A percentile compares a stretch with the other conserved stretches of the same genome.
Evolutionary conservation across 2,888 invertebrate species (phyloP).

Genomic region (Bursaphelenchus okinawaensis): DNA sequence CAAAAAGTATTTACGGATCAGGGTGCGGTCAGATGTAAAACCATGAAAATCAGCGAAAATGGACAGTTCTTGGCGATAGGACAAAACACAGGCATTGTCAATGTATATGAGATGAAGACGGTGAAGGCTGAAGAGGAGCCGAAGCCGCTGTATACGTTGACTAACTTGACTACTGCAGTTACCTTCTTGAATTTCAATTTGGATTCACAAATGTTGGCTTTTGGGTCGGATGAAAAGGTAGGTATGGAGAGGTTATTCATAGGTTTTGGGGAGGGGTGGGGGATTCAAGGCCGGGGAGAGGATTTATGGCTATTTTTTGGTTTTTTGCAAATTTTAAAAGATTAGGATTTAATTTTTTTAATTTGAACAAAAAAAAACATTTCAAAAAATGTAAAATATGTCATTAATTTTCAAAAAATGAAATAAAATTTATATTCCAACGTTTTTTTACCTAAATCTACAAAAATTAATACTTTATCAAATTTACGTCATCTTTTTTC

Average conservation of each 20-base stretch:
- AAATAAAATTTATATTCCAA: too few relatives aligned
- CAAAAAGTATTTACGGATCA: conserved; percentile 25
- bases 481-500: conserved; percentile 7
- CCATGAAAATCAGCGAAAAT: conserved; percentile 16
- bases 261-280: too few relatives aligned
- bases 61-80: conserved; percentile 36
- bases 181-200: conserved; percentile 26
- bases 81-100: conserved; percentile 37
- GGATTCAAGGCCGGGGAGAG: too few relatives aligned
- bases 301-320: too few relatives aligned
- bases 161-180: conserved; percentile 30
- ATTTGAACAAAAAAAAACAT: too few relatives aligned
- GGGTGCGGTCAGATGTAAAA: conserved; percentile 26
- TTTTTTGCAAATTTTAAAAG: too few relatives aligned
- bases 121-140: conserved; percentile 6
- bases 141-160: conserved; percentile 26
- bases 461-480: too few relatives aligned
- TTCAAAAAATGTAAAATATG: too few relatives aligned
- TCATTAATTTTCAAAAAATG: too few relatives aligned
- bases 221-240: conserved; percentile 32
- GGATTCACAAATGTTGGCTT: conserved; percentile 27
- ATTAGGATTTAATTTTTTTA: too few relatives aligned
- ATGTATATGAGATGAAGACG: conserved; percentile 26
- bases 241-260: background rate
- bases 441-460: too few relatives aligned